These are phyloP conservation scores for Anser brachyrhynchus DNA, from an alignment of 2,113 vertebrate genomes.

Conservation along the genomic window DNA sequence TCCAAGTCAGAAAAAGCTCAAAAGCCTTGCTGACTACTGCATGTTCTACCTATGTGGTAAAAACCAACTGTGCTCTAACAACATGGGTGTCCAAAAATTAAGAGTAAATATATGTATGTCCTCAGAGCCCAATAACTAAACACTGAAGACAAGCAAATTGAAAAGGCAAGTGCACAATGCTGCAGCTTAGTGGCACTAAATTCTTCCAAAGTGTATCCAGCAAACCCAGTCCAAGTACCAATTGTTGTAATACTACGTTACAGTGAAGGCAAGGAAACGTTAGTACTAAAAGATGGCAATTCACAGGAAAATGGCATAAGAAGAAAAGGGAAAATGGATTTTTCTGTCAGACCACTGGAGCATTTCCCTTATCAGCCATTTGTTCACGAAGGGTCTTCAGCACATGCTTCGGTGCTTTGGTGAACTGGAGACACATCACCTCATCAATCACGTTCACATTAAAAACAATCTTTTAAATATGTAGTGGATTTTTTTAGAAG, in stretches of 20 bases:
- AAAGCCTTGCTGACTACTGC: neutral
- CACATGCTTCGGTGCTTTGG: neutral
- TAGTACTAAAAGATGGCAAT: neutral
- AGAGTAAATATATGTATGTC: neutral
- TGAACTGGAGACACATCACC: accelerated
- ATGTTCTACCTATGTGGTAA: neutral
- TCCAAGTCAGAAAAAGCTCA: neutral
- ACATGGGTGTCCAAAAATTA: neutral
- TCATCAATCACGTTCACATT: neutral
- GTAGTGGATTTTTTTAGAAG: neutral
- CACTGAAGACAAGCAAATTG: neutral
- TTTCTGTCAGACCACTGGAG: neutral
- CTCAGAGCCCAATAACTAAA: neutral
- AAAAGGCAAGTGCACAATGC: neutral
- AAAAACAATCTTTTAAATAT: neutral
- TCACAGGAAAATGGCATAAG: neutral
- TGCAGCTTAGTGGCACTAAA: neutral
- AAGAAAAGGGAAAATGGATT: neutral
- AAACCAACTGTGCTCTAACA: neutral
- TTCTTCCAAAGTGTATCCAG: neutral
- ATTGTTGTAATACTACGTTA: neutral
- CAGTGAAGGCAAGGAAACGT: neutral
- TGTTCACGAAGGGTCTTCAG: neutral
- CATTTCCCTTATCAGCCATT: neutral
- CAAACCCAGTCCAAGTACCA: neutral